phyloP scores from a whole-genome alignment of 2,888 invertebrate genomes.

The Elegia similella region DNA sequence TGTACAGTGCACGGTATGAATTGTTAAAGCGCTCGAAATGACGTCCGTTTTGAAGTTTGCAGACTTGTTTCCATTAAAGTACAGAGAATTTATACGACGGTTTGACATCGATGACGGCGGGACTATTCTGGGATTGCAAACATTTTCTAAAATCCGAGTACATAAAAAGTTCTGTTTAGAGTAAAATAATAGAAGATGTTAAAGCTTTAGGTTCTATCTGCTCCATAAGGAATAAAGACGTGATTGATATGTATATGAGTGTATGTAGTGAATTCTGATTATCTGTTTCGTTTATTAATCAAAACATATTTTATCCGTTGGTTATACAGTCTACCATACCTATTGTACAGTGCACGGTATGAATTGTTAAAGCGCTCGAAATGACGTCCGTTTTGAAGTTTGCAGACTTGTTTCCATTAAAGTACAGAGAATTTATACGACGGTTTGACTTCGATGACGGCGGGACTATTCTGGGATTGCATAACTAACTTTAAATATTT shows the following conservation, averaged over 20 bases:
- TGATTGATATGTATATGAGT: too few species aligned
- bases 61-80: constrained; percentile 23
- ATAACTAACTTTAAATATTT: not conserved
- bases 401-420: constrained; percentile 24
- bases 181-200: too few species aligned
- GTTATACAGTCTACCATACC: not conserved
- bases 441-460: constrained; percentile 20
- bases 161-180: too few species aligned
- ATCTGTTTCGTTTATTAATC: too few species aligned
- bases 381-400: constrained; percentile 26
- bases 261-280: too few species aligned
- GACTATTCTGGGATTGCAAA: constrained; percentile 17
- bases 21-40: constrained; percentile 19
- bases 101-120: constrained; percentile 18
- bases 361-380: constrained; percentile 17
- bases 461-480: constrained; percentile 16
- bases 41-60: constrained; percentile 27
- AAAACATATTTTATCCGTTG: not conserved
- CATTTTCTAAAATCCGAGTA: too few species aligned
- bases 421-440: constrained; percentile 24
- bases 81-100: constrained; percentile 23
- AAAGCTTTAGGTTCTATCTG: too few species aligned
- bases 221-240: too few species aligned
- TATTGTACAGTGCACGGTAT: constrained; percentile 7
- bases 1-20: constrained; percentile 10